Conservation (phyloP, 2,797 vertebrate genomes). For the Masticophis lateralis region DNA sequence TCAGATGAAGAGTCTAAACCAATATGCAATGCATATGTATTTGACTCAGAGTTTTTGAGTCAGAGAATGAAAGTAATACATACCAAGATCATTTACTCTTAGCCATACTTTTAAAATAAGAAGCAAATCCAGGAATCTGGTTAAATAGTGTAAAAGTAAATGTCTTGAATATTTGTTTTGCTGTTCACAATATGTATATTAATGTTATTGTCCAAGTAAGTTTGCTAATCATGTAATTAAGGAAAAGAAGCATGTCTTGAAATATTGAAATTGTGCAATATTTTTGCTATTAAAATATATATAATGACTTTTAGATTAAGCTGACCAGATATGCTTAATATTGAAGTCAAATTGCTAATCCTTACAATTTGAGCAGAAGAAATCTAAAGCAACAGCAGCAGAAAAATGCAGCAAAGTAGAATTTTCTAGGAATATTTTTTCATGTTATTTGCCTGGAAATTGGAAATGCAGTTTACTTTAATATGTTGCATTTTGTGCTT, state of each 20-base stretch:
- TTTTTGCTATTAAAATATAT: slow-evolving; percentile 63
- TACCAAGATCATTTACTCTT: neutral
- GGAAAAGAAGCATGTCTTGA: slow-evolving; percentile 55
- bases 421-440: slow-evolving; percentile 48
- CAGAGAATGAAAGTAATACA: neutral
- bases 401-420: slow-evolving; percentile 47
- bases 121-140: slow-evolving; percentile 20
- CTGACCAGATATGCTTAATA: slow-evolving; percentile 61
- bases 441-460: slow-evolving; percentile 42
- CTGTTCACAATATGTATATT: slow-evolving; percentile 9
- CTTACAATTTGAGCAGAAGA: slow-evolving; percentile 52
- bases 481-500: slow-evolving; percentile 7
- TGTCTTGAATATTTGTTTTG: slow-evolving; percentile 42
- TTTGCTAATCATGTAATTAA: slow-evolving; percentile 56
- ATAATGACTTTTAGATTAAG: slow-evolving; percentile 60
- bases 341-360: slow-evolving; percentile 61
- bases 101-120: slow-evolving; percentile 5
- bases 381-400: slow-evolving; percentile 52
- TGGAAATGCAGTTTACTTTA: neutral
- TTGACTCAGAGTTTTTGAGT: slow-evolving; percentile 2
- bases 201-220: slow-evolving; percentile 41
- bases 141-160: slow-evolving; percentile 22
- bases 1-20: slow-evolving; percentile 12
- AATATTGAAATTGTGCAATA: slow-evolving; percentile 57
- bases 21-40: neutral